Base-by-base conservation (phyloP, 2,888 invertebrate genomes). In the Agrochola circellaris region DNA sequence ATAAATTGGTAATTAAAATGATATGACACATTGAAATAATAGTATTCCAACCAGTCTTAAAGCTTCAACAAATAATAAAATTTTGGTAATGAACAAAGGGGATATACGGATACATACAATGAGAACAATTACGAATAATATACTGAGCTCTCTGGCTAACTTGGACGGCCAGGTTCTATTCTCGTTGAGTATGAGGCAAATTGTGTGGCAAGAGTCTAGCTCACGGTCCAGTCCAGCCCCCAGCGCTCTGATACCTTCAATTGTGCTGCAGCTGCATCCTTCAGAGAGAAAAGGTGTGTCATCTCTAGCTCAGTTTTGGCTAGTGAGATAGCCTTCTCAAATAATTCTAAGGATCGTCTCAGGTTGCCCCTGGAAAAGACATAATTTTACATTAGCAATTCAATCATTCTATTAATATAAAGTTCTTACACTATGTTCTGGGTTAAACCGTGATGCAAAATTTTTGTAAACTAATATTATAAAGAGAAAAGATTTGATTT, bases 231-330 rank as follows among this genome's bases (percentile, higher is more conserved):
- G 89, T 98, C 97, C 45, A 97, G 95, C 80, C 98, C 98, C 95
- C 98, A 97, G 93, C 98, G 98, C 87, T 98, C 97, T 1, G 98
- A 98, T 62, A 99, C 98, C 93, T 98, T 98, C 71, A 98, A 96
- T 95, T 99, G 99, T 48, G 99, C 98, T 87, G 98, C 97, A 17
- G 99, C 99, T 30, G 99, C 99, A 95, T 99, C 98, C 90, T 98
- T 97, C 86, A 99, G 95, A 4, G 99, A 98, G 94, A 98, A 99
- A 91, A 99, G 97, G 93, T 99, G 99, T 48, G 98, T 98, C 97
- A 99, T 97, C 96, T 99, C 99, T 88, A 98, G 97, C 94, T 98
- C 98, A 26, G 99, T 98, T 93, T 98, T 98, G 64, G 99, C 98
- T 87, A 99, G 95, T 75, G 97, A 97, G 83, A 99, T 97, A 56